Conservation (phyloP, 2,797 vertebrate species). For the Prionace glauca region DNA sequence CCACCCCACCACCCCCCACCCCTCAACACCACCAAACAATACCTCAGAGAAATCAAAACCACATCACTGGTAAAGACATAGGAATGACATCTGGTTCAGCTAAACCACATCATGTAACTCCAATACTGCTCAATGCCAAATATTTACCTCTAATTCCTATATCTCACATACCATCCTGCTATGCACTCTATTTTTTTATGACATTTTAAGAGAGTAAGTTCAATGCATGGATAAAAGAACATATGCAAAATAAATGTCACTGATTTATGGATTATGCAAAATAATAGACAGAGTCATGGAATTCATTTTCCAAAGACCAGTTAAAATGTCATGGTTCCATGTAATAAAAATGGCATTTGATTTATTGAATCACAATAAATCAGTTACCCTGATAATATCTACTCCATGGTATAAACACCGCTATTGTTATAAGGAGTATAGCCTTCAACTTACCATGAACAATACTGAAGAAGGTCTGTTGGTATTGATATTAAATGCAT, state of each 20-base stretch:
- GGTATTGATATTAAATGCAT: neutral
- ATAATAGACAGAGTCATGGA: neutral
- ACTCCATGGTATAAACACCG: neutral
- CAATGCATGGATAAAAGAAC: neutral
- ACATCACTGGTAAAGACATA: neutral
- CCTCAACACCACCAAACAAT: too few species aligned
- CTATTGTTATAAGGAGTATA: neutral
- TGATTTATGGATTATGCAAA: neutral
- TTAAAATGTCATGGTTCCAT: neutral
- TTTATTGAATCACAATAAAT: neutral
- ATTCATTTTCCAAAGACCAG: neutral
- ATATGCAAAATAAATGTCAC: neutral
- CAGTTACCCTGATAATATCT: neutral
- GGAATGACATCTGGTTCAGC: neutral
- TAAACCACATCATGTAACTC: neutral
- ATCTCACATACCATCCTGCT: neutral
- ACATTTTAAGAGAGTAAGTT: neutral
- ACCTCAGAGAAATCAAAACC: neutral
- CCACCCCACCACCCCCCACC: too few species aligned
- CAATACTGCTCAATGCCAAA: neutral
- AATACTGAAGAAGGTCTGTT: neutral
- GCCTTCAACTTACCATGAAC: neutral
- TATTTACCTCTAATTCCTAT: neutral
- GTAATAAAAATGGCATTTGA: neutral
- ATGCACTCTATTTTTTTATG: neutral